Evolutionary conservation across 2,888 invertebrate genomes (phyloP), one percentile per base, ranked within the genome.

Genomic region (Polyploca ridens): DNA sequence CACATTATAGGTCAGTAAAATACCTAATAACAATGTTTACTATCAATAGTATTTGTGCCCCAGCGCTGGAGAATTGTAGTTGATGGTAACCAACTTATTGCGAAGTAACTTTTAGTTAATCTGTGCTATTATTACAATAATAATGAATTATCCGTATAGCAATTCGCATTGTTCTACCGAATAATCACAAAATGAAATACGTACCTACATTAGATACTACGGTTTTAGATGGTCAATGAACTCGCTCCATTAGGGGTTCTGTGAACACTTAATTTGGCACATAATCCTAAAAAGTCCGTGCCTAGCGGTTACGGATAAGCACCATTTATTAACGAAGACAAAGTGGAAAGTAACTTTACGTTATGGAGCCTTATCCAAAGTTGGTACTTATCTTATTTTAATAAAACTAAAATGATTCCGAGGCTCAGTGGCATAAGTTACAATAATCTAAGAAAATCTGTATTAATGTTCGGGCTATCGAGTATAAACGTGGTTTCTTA

Each of bases 401-500:
- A 35, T 16, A 35, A 66, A 71, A 67, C 66, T 63, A 69, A 64
- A 66, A 69, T 75, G 71, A 69, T 67, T 62, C 64, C 67, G 64
- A 68, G 68, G 64, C 74, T 69, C 70, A 62, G 62, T 67, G 71
- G 76, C 66, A 74, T 82, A 79, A 77, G 76, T 82, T 74, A 79
- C 81, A 80, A 83, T 83, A 82, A 86, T 83, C 81, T 80, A 71
- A 73, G 75, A 82, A 84, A 85, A 86, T 85, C 81, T 83, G 81
- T 86, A 86, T 87, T 85, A 85, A 86, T 86, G 84, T 82, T 70
- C 66, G 62, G 75, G 78, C 79, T 81, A 82, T 85, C 79, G 79
- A 81, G 77, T 80, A 82, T 82, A 84, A 85, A 83, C 76, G 85
- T 71, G 81, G 81, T 84, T 83, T 82, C 82, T 83, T 82, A 78